Base-by-base conservation (phyloP, 2,113 vertebrate genomes). In the Gallinago paraguaiae region DNA sequence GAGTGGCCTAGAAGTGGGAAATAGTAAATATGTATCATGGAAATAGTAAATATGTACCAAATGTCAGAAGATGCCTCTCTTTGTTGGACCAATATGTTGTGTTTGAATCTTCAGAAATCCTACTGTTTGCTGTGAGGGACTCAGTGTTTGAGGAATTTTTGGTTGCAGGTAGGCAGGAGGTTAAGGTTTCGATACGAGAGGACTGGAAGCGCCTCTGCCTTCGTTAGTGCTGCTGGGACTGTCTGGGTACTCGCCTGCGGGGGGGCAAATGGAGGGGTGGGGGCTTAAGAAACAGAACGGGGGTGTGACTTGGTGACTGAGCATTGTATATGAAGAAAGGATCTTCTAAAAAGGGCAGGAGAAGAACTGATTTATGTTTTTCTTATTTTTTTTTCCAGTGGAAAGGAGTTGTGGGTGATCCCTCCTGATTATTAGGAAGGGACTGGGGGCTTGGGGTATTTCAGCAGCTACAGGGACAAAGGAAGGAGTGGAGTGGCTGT, bases 331-430 rank as follows among this genome's bases (percentile, higher is more conserved):
- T 56, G 59, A 60, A 33, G 24, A 61, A 61, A 88, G 10, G 2
- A 57, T 77, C 81, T 84, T 63, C 30, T 74, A 61, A 67, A 84
- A 45, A 37, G 13, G 41, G 17, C 30, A 72, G 61, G 16, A 81
- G 25, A 78, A n/a, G 0, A 51, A 27, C 9, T 27, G 15, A 1
- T 50, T 67, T 50, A 17, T 35, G 33, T 2, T 0, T 51, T 72
- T 46, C 15, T 30, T 23, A 7, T 23, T n/a, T 46, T 33, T 82
- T 69, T 35, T 23, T 7, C 7, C 6, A 7, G 31, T 64, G 54
- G 31, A 22, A 82, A 57, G n/a, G 14, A 50, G 9, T 22, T 87
- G 28, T 50, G 19, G 6, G 1, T 43, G 33, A 57, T 69, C 9
- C 67, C 16, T 31, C 8, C 2, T 53, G 41, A 35, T 77, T 48